Percentiles rank a stretch among this genome's conserved stretches.
Evolutionary conservation across 2,113 vertebrate genomes (phyloP).

Genomic region (Carassius gibelio): DNA sequence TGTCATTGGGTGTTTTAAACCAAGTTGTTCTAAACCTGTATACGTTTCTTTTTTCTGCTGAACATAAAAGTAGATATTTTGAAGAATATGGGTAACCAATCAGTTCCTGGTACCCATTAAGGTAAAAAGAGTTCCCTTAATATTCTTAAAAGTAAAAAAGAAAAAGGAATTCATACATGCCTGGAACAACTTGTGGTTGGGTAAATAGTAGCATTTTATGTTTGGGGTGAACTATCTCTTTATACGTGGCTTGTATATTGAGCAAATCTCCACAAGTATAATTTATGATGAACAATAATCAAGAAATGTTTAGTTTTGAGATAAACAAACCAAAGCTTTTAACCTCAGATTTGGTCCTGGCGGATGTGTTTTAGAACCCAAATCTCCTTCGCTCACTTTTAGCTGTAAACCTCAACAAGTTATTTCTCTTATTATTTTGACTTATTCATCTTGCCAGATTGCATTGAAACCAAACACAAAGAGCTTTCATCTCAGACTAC

Average conservation of each 20-base stretch:
- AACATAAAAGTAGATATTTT: too few relatives aligned
- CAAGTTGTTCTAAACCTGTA: too few relatives aligned
- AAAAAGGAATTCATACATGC: background rate
- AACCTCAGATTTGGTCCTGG: background rate
- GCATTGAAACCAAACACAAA: background rate
- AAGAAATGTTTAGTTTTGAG: slow-evolving; percentile 1
- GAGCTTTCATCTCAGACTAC: slow-evolving; percentile 1
- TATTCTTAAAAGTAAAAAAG: too few relatives aligned
- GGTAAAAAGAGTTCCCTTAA: too few relatives aligned
- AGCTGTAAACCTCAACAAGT: background rate
- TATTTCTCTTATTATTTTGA: background rate
- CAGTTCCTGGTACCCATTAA: too few relatives aligned
- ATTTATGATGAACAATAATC: background rate
- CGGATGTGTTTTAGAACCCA: background rate
- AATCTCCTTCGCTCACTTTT: background rate
- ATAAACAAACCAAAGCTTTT: background rate
- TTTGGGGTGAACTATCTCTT: background rate
- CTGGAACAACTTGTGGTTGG: background rate
- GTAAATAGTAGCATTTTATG: background rate
- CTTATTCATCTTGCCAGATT: background rate
- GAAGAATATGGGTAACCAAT: too few relatives aligned
- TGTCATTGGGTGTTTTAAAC: too few relatives aligned
- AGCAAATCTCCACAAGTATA: background rate
- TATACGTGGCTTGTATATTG: background rate
- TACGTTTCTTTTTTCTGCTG: too few relatives aligned